Percentiles rank a stretch among this genome's conserved stretches.
These are phyloP conservation scores for Chlamydotis undulata DNA, from an alignment of 2,113 vertebrate species.

Conservation along the genomic window DNA sequence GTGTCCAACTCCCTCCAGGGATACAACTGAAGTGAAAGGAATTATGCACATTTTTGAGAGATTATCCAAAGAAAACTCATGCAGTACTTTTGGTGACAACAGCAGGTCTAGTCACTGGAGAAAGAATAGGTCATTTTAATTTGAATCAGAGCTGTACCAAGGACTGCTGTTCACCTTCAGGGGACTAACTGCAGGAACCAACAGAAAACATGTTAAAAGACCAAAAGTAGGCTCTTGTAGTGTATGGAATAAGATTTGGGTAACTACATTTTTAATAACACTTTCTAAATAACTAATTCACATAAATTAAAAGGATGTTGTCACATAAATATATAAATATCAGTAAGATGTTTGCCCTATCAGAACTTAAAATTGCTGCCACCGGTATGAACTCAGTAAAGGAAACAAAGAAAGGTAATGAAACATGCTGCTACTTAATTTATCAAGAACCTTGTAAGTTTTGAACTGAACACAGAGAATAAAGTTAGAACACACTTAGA, in stretches of 20 bases:
- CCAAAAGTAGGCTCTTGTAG: not conserved
- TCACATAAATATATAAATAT: not conserved
- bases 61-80: not conserved
- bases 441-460: not conserved
- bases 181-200: not conserved
- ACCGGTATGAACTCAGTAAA: not conserved
- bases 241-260: not conserved
- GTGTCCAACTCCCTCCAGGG: not conserved
- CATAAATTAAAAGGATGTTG: not conserved
- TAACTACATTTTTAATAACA: not conserved
- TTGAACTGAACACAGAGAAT: not conserved
- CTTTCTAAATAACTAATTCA: not conserved
- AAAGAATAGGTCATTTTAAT: not conserved
- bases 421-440: not conserved
- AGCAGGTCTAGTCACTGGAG: not conserved
- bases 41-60: not conserved
- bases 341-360: not conserved
- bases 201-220: not conserved
- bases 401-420: not conserved
- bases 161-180: not conserved
- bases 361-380: not conserved
- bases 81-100: not conserved
- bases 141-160: not conserved
- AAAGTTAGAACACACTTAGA: not conserved
- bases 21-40: not conserved